Evolutionary conservation across 2,797 vertebrate species (phyloP), one percentile per base, ranked within the genome.

Genomic region (Hyperoplus immaculatus): DNA sequence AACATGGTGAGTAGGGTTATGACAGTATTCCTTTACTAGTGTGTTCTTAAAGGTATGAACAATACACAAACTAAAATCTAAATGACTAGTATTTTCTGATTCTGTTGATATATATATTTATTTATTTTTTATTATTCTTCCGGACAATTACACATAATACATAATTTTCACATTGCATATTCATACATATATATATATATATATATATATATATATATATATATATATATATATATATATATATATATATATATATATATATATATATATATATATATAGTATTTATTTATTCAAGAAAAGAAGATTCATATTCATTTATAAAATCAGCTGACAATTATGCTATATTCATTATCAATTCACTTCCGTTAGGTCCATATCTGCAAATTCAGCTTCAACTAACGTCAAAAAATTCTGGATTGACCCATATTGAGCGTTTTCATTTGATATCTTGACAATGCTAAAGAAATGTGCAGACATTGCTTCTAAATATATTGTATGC

Each of bases 1-100:
- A 99, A 99, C 0, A 91, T 90, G 95, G 98, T 99, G 93, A 96
- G 95, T 91, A 15, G 6, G 4, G 41, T 43, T 49, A 53, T 56
- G 14, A 39, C 18, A 6, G 14, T 3, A 4, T 16, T 63, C 0
- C 14, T 69, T 29, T 2, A 29, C 29, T 29, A 2, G 43, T 18
- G 66, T 16, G 15, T 50, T 60, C 50, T 39, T 39, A 73, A 47
- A 39, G 16, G 10, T 56, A 38, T n/a, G 18, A 41, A 50, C 55
- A 15, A 43, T 7, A 47, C 12, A 18, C 39, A 1, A 66, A 13
- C 43, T 18, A 13, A 6, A 15, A 15, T 15, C 7, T 14, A 50
- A 39, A 36, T 18, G 9, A 45, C 3, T 45, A 45, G 39, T 16
- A 9, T 41, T n/a, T 57, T 57, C 15, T 57, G 66, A 56, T 68